phyloP scores from a whole-genome alignment of 2,797 vertebrate genomes.

The Phoeniculus purpureus region DNA sequence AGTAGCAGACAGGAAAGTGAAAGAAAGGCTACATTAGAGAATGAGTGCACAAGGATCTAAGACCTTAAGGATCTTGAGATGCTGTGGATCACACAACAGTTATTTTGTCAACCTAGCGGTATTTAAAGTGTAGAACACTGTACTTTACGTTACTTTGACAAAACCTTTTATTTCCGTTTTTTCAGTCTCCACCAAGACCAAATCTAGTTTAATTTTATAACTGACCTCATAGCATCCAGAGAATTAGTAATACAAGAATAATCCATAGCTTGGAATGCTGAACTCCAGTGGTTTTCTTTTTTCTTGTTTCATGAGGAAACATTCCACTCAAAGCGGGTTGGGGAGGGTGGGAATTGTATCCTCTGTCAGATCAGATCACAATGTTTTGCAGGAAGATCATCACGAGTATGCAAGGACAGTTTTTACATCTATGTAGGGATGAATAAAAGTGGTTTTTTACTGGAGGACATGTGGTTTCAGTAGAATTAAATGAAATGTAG shows the following conservation, averaged over 20 bases:
- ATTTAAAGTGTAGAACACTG: neutral
- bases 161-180: neutral
- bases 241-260: neutral
- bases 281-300: neutral
- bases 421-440: neutral
- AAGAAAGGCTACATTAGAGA: neutral
- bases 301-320: neutral
- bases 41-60: neutral
- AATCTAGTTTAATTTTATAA: neutral
- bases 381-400: no score
- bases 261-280: neutral
- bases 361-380: neutral
- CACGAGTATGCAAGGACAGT: neutral
- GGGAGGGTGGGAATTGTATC: neutral
- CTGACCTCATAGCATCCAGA: neutral
- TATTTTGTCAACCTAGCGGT: neutral
- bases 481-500: neutral
- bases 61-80: no score
- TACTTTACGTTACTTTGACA: neutral
- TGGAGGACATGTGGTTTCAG: accelerated
- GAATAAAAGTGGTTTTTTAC: neutral
- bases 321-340: neutral
- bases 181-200: neutral
- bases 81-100: neutral
- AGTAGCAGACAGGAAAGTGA: neutral